Base-by-base conservation (phyloP, 2,888 invertebrate genomes). In the Hetaerina titia region DNA sequence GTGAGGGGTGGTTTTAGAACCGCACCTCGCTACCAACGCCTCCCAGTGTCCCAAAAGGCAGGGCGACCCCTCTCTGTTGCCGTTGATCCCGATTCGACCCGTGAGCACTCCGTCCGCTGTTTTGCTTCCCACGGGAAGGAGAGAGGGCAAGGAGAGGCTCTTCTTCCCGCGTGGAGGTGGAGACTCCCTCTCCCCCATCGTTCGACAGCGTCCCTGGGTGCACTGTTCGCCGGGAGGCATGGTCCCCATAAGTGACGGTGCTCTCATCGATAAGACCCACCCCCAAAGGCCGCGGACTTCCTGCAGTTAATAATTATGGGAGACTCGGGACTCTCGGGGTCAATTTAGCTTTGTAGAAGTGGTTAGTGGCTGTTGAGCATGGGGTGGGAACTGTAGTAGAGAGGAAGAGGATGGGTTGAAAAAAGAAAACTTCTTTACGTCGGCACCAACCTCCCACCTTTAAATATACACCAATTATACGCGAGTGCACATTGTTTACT, bases 71-170 rank as follows among this genome's bases (percentile, higher is more conserved):
- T 88, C 69, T 4, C 81, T 5, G 89, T 22, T 57, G 22, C 57
- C n/a, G 58, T 2, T 57, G 88, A n/a, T 15, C 13, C 88, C 88
- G 88, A 87, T 25, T 13, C 87, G 2, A 19, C 69, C 69, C 22
- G 69, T 69, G 69, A n/a, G n/a, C 89, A 57, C 57, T 22, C 57
- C 81, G 89, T 58, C 58, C 89, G 56, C 56, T 89, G 89, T 58
- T 58, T 89, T 58, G 31, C n/a, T 89, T 89, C 89, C 89, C 89
- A 57, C 15, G 45, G 89, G 57, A 8, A n/a, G 58, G 57, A 57
- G 57, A 58, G 58, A 25, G 11, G 60, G 60, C 13, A 17, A 5
- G 31, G 25, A 13, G 25, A 45, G 45, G 45, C 45, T 45, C 45
- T 45, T 45, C 45, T 45, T 45, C 45, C 45, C 45, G 45, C 45